Conservation (phyloP, 64 coral and sea anemone genomes). For the Porites lutea region DNA sequence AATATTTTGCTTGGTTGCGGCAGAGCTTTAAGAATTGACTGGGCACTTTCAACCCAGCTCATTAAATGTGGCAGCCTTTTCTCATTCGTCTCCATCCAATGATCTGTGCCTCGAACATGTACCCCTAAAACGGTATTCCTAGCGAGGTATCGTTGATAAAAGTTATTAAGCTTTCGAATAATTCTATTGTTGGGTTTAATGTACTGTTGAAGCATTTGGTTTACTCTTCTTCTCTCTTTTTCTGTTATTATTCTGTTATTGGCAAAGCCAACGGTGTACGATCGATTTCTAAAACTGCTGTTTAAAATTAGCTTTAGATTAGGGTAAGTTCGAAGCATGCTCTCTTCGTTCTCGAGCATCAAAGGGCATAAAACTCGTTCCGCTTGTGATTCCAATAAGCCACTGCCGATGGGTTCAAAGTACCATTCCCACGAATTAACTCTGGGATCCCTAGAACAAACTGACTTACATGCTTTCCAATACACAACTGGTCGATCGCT, state of each 20-base stretch:
- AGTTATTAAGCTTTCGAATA: conserved; percentile 22
- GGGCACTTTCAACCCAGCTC: conserved; percentile 62
- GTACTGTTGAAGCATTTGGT: conserved; percentile 61
- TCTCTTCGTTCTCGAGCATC: not conserved
- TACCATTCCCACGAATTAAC: conserved; percentile 89
- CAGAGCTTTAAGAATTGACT: conserved; percentile 43
- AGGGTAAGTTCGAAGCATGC: not conserved
- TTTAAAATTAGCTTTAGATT: not conserved
- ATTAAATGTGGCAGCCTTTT: conserved; percentile 45
- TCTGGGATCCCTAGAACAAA: conserved; percentile 49
- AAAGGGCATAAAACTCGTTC: conserved; percentile 59
- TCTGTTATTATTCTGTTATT: conserved; percentile 36
- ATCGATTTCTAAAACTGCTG: conserved; percentile 46
- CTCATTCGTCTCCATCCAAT: conserved; percentile 58
- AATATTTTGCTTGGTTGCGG: conserved; percentile 73
- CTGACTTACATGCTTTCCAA: conserved; percentile 72
- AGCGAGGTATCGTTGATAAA: conserved; percentile 46
- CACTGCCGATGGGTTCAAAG: conserved; percentile 79
- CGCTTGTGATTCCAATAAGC: conserved; percentile 51
- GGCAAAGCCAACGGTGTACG: not conserved
- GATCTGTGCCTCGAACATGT: conserved; percentile 87
- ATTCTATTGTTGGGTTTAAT: conserved; percentile 31
- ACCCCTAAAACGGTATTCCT: conserved; percentile 74
- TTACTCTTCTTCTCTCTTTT: conserved; percentile 43
- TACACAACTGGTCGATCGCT: conserved; percentile 55